Base-by-base conservation (phyloP, 2,797 vertebrate species). In the Cynopterus sphinx region DNA sequence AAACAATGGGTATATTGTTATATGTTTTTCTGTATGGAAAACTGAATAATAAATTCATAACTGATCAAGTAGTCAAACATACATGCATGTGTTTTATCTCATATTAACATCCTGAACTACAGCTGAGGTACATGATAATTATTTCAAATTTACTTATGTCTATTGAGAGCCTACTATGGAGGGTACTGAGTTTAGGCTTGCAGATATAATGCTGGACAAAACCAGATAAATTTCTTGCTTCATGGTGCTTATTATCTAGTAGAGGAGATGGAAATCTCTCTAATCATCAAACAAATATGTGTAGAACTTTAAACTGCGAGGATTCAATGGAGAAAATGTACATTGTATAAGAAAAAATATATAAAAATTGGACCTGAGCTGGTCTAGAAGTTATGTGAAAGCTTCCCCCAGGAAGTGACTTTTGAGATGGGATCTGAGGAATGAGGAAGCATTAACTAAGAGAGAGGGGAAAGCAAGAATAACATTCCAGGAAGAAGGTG, bases 21-120 rank as follows among this genome's bases (percentile, higher is more conserved):
- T 79, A 90, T 84, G 82, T 90, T 96, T 31, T 91, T 90, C 74
- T 97, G 57, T 59, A 83, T 17, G 39, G 5, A 65, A 77, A 84
- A 73, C 22, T 49, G 24, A 95, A 90, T 65, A 95, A 85, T 85
- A 53, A 96, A 74, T 94, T 95, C 95, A 31, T 88, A 39, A 83
- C 21, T 87, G 63, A 97, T 96, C 87, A 97, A 79, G 28, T 92
- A 86, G 39, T 79, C 83, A 87, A 4, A n/a, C 36, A 53, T 61
- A 96, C 22, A 96, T 93, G 9, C 26, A 1, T 15, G 15, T 68
- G 21, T 85, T 65, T 97, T 91, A 68, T 92, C 79, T 96, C 53
- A 86, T 75, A 89, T 83, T 79, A 94, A 39, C 36, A 89, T 83
- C 65, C 5, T 43, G 31, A 95, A 51, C 46, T 51, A 78, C 17